Base-by-base conservation (phyloP, 1,140 invertebrate species). In the Maniola jurtina region DNA sequence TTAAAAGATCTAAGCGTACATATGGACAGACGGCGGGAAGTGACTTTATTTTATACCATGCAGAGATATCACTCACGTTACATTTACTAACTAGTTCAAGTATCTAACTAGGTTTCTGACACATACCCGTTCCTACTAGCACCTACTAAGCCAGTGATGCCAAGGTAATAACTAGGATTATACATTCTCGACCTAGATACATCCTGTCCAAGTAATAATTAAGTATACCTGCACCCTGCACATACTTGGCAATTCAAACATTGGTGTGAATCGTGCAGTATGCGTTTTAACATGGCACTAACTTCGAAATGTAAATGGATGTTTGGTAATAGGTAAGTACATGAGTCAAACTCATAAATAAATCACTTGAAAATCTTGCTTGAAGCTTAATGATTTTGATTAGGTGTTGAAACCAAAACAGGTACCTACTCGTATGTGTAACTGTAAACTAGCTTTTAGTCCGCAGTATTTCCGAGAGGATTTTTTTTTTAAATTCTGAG, bases 221-320 rank as follows among this genome's bases (percentile, higher is more conserved):
- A 48, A 60, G 47, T 48, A 14, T 48, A 60, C 34, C 33, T 13
- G 42, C 42, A 45, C 42, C 34, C 45, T 13, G 42, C 42, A 45
- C 42, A 45, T 45, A 60, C 58, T n/a, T 42, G 58, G 5, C 57
- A 59, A 34, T 42, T 34, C 58, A 48, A 60, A 63, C n/a, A 56
- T 14, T 33, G 16, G 52, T 55, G 42, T 8, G 47, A 45, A 45
- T 2, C 14, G n/a, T 61, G 35, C 14, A 48, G 42, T 34, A 35
- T 61, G 16, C 15, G 42, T 61, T 40, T 61, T 66, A 25, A 66
- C 47, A 45, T 47, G 15, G 48, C 58, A 55, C 62, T 61, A 61
- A 66, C 61, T 66, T 61, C 42, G 48, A 54, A 66, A 66, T 66
- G 64, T 33, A 66, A 66, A 66, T 61, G 58, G 48, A 52, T 36